Percentiles rank a stretch among this genome's conserved stretches.
phyloP scores from a whole-genome alignment of 2,797 vertebrate species.

The Pseudochaenichthys georgianus region DNA sequence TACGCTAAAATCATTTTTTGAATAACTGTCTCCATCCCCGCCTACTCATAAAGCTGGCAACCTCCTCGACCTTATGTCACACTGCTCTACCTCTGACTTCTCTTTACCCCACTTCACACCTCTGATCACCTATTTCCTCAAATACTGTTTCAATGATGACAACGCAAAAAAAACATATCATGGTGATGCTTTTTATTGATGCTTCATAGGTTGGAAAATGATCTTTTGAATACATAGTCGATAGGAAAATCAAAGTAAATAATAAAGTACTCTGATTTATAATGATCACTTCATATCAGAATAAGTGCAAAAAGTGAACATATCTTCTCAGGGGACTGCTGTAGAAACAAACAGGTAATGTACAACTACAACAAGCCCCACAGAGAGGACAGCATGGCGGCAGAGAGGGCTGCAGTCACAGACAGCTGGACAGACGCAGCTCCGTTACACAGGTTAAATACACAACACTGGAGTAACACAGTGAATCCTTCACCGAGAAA shows the following conservation, averaged over 20 bases:
- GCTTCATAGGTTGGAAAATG: background rate
- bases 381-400: slow-evolving; percentile 53
- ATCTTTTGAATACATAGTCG: background rate
- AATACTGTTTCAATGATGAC: background rate
- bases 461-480: slow-evolving; percentile 57
- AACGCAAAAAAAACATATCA: background rate
- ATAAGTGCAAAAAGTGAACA: background rate
- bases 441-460: slow-evolving; percentile 62
- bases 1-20: no score
- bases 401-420: slow-evolving; percentile 44
- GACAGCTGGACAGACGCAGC: slow-evolving; percentile 58
- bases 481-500: slow-evolving; percentile 30
- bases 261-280: background rate
- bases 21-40: no score
- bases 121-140: no score
- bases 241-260: background rate
- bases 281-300: background rate
- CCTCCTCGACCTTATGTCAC: no score
- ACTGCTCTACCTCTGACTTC: no score
- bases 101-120: no score
- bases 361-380: slow-evolving; percentile 47
- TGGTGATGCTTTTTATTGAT: background rate
- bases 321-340: no score
- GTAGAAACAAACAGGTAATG: no score
- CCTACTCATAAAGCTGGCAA: no score